phyloP scores from a whole-genome alignment of 2,113 vertebrate species.

The Tachycineta bicolor region DNA sequence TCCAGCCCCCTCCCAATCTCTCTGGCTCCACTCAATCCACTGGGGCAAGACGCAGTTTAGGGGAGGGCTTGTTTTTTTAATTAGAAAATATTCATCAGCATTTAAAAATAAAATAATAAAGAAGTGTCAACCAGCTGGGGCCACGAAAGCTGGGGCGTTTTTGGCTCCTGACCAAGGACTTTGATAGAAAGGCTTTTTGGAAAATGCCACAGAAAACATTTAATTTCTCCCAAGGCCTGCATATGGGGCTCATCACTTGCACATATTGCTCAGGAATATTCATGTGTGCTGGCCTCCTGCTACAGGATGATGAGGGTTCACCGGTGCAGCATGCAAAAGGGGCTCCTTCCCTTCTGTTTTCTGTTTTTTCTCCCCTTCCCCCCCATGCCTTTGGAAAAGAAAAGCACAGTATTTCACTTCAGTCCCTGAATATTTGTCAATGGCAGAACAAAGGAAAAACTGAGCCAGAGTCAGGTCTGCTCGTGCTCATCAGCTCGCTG shows the following conservation, averaged over 20 bases:
- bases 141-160: constrained; percentile 26
- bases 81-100: constrained; percentile 55
- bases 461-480: not conserved
- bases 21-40: constrained; percentile 20
- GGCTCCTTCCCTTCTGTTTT: not conserved
- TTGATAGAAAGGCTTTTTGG: constrained; percentile 66
- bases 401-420: not conserved
- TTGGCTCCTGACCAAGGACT: constrained; percentile 44
- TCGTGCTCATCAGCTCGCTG: not conserved
- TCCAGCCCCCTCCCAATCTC: not conserved
- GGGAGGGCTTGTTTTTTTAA: constrained; percentile 39
- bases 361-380: not conserved
- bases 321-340: not conserved
- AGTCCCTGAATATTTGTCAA: not conserved
- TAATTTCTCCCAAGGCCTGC: constrained; percentile 67
- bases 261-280: constrained; percentile 57
- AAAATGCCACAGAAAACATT: constrained; percentile 48
- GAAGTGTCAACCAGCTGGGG: constrained; percentile 64
- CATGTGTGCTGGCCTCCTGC: constrained; percentile 62
- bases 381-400: not conserved
- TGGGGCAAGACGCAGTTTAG: not conserved
- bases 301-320: constrained; percentile 26
- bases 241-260: constrained; percentile 64
- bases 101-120: constrained; percentile 43
- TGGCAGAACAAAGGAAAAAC: constrained; percentile 17